phyloP scores from a whole-genome alignment of 2,888 invertebrate species.

The Lasioglossum leucozonium region DNA sequence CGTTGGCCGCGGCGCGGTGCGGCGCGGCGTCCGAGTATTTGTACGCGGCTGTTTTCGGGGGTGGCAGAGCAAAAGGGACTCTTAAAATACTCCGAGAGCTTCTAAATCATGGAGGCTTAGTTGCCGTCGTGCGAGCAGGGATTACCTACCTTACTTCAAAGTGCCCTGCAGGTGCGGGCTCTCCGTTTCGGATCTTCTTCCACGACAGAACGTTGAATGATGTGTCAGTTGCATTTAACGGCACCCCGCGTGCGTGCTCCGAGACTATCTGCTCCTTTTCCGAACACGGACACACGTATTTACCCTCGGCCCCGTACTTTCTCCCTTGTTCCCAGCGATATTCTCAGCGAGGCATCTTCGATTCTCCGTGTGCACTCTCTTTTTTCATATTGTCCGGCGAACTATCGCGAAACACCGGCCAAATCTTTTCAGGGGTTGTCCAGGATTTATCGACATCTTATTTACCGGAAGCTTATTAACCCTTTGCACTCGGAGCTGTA shows the following conservation, averaged over 20 bases:
- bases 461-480: too few relatives aligned
- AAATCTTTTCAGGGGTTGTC: too few relatives aligned
- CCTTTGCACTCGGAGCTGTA: too few relatives aligned
- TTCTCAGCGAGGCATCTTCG: slow-evolving; percentile 3
- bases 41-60: slow-evolving; percentile 71
- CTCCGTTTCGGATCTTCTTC: slow-evolving; percentile 75
- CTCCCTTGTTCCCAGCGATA: neutral
- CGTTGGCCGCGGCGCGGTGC: neutral
- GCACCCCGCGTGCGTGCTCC: slow-evolving; percentile 63
- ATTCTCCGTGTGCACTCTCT: neutral
- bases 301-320: slow-evolving; percentile 6
- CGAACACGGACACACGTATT: slow-evolving; percentile 2
- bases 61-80: slow-evolving; percentile 80
- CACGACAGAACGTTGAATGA: slow-evolving; percentile 79
- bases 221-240: slow-evolving; percentile 77
- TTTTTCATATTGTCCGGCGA: neutral
- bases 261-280: slow-evolving; percentile 53
- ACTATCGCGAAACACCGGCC: neutral
- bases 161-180: slow-evolving; percentile 84
- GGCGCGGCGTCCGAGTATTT: slow-evolving; percentile 45
- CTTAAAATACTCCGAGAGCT: slow-evolving; percentile 84
- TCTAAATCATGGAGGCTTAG: slow-evolving; percentile 84
- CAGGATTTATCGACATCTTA: too few relatives aligned
- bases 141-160: slow-evolving; percentile 84
- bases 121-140: slow-evolving; percentile 82